Evolutionary conservation across 2,797 vertebrate genomes (phyloP).

Genomic region (Acipenser oxyrinchus): DNA sequence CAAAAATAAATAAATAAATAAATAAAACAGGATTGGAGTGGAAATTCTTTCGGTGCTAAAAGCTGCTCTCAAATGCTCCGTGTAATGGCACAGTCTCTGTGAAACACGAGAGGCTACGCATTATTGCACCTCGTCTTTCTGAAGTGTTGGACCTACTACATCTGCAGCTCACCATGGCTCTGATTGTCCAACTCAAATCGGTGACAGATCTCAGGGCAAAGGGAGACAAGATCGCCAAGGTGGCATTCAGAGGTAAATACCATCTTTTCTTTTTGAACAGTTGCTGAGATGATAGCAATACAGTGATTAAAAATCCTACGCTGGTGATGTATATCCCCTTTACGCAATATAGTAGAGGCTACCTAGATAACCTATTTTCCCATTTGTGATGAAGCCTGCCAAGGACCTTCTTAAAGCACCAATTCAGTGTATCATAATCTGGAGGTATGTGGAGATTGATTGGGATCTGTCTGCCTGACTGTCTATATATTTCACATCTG

Average conservation of each 20-base stretch:
- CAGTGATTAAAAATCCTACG: no score
- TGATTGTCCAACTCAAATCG: slow-evolving; percentile 77
- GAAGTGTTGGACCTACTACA: slow-evolving; percentile 12
- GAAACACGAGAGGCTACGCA: neutral
- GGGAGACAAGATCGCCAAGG: slow-evolving; percentile 84
- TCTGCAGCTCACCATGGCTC: slow-evolving; percentile 57
- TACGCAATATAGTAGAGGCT: no score
- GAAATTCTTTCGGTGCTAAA: slow-evolving; percentile 22
- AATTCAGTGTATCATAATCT: no score
- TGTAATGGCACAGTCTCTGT: slow-evolving; percentile 18
- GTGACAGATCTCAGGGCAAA: slow-evolving; percentile 75
- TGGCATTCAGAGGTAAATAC: slow-evolving; percentile 81
- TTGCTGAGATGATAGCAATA: no score
- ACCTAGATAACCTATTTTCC: no score
- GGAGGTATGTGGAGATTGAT: no score
- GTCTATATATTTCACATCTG: no score
- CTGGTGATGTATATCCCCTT: no score
- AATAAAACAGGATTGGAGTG: slow-evolving; percentile 22
- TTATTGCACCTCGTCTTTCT: slow-evolving; percentile 1
- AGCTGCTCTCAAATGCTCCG: slow-evolving; percentile 28
- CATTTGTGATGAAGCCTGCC: no score
- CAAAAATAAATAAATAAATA: slow-evolving; percentile 12
- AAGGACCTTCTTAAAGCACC: no score
- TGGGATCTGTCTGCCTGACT: no score
- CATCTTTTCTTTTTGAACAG: slow-evolving; percentile 2